phyloP scores from a whole-genome alignment of 1,140 invertebrate species.

The Microplitis demolitor region DNA sequence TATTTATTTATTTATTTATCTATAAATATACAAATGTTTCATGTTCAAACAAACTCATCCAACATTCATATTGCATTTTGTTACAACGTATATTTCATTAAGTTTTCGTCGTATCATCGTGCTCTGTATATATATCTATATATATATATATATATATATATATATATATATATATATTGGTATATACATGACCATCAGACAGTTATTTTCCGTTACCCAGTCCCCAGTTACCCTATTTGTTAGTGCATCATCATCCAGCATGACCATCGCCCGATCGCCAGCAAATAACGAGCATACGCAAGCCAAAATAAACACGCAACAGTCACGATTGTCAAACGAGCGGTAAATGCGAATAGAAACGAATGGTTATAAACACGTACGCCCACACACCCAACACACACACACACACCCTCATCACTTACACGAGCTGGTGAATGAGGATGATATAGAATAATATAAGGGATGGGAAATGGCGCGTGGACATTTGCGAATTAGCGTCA shows the following conservation, averaged over 20 bases:
- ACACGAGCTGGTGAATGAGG: no score
- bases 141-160: no score
- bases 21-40: not conserved
- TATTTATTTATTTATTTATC: no score
- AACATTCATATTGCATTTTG: constrained; percentile 3
- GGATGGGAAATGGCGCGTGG: not conserved
- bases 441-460: not conserved
- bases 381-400: not conserved
- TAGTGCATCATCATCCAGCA: not conserved
- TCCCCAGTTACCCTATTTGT: not conserved
- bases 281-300: constrained; percentile 10
- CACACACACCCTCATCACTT: not conserved
- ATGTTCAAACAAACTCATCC: not conserved
- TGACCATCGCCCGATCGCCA: not conserved
- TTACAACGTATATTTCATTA: not conserved
- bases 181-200: not conserved
- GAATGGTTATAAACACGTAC: not conserved
- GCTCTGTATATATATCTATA: no score
- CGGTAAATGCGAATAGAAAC: constrained; percentile 7
- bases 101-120: not conserved
- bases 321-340: constrained; percentile 14
- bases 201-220: not conserved
- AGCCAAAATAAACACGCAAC: constrained; percentile 15
- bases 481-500: not conserved
- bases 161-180: no score